Evolutionary conservation across 2,797 vertebrate genomes (phyloP).

Genomic region (Linurgus olivaceus): DNA sequence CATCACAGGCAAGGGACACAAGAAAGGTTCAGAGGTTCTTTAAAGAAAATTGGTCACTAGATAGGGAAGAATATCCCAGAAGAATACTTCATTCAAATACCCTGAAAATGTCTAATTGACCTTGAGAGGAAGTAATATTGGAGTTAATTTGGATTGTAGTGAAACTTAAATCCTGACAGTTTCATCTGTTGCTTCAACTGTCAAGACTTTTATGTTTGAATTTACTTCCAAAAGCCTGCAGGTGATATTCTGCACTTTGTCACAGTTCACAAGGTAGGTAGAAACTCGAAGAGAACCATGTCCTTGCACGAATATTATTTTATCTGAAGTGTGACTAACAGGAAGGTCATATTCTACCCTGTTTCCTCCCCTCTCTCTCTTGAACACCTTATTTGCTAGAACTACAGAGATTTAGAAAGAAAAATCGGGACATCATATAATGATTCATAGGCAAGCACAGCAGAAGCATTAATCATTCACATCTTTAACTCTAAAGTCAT

Average conservation of each 20-base stretch:
- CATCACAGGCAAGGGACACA: rapidly evolving
- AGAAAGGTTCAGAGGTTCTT: not conserved
- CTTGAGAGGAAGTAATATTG: not conserved
- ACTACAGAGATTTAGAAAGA: not conserved
- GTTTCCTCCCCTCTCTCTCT: not conserved
- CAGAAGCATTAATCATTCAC: conserved; percentile 42
- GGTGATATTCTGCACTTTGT: not conserved
- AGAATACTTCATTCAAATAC: not conserved
- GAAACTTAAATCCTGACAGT: not conserved
- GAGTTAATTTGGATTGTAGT: not conserved
- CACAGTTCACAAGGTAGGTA: not conserved
- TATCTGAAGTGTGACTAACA: not conserved
- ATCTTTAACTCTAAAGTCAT: conserved; percentile 30
- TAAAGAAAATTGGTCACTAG: not conserved
- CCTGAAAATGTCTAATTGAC: not conserved
- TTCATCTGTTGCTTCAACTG: not conserved
- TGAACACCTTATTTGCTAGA: not conserved
- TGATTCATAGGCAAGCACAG: not conserved
- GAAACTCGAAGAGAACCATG: not conserved
- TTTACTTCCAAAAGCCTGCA: not conserved
- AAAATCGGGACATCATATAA: not conserved
- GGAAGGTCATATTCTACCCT: not conserved
- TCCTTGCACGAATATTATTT: conserved; percentile 6
- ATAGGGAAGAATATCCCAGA: not conserved
- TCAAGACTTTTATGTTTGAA: not conserved